These are phyloP conservation scores for Indicator maculatus DNA, from an alignment of 2,113 vertebrate genomes.

Conservation along the genomic window DNA sequence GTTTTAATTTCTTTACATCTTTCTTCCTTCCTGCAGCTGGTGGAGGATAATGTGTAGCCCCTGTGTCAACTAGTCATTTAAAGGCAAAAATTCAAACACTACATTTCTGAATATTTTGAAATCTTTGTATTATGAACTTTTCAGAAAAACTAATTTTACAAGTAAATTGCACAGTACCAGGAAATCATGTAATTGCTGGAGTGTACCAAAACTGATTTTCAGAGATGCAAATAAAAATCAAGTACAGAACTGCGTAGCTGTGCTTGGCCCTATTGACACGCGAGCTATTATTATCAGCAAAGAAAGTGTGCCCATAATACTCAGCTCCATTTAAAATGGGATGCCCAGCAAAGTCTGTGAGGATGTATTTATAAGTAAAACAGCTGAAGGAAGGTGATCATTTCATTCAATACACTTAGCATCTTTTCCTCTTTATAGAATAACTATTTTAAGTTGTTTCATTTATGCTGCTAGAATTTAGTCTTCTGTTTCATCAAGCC, in stretches of 20 bases:
- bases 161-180: neutral
- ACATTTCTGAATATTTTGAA: neutral
- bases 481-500: neutral
- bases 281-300: neutral
- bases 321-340: neutral
- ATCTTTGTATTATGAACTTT: neutral
- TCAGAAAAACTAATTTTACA: neutral
- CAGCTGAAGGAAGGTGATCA: neutral
- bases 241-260: neutral
- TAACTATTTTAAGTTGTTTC: neutral
- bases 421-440: neutral
- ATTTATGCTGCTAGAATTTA: neutral
- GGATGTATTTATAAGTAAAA: neutral
- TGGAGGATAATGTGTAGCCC: neutral
- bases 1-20: neutral
- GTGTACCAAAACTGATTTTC: neutral
- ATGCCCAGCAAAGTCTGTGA: neutral
- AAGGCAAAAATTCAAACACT: neutral
- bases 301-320: neutral
- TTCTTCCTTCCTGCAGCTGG: neutral
- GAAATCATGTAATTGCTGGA: neutral
- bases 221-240: neutral
- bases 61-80: neutral
- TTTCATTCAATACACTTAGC: neutral
- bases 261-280: neutral